Conservation (phyloP, 2,113 vertebrate species). For the Equus przewalskii region DNA sequence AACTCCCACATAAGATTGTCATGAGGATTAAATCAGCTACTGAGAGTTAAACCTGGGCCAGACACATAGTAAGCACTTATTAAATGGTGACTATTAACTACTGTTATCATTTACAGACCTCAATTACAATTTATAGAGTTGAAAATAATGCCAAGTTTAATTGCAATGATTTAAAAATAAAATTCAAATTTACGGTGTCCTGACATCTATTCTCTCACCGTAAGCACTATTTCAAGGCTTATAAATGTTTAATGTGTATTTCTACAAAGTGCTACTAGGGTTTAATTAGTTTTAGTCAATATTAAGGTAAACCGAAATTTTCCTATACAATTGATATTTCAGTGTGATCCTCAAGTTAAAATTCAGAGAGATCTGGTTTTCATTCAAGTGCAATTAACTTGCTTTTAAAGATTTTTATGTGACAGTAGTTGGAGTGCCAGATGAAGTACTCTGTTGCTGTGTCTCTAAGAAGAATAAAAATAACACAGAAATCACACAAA, state of each 20-base stretch:
- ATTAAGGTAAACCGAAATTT: constrained; percentile 19
- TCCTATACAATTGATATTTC: constrained; percentile 26
- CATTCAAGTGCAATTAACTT: constrained; percentile 40
- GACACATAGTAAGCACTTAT: neutral
- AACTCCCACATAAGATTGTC: neutral
- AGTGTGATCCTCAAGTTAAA: neutral
- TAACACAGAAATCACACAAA: constrained; percentile 57
- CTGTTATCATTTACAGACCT: neutral
- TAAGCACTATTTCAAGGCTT: constrained; percentile 13
- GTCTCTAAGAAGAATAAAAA: constrained; percentile 49
- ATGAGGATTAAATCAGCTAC: neutral
- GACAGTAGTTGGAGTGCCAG: neutral
- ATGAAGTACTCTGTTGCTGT: constrained; percentile 9
- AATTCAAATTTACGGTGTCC: neutral
- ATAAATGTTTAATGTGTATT: neutral
- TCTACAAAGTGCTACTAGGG: neutral
- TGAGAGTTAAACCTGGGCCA: neutral
- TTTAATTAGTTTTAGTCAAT: constrained; percentile 26
- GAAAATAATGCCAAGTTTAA: constrained; percentile 37
- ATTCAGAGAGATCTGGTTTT: constrained; percentile 22
- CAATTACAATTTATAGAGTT: neutral
- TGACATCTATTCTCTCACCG: neutral
- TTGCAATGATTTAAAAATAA: neutral
- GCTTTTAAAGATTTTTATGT: constrained; percentile 18
- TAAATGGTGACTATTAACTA: neutral